Conservation (phyloP, 2,113 vertebrate genomes). For the Ranitomeya imitator region DNA sequence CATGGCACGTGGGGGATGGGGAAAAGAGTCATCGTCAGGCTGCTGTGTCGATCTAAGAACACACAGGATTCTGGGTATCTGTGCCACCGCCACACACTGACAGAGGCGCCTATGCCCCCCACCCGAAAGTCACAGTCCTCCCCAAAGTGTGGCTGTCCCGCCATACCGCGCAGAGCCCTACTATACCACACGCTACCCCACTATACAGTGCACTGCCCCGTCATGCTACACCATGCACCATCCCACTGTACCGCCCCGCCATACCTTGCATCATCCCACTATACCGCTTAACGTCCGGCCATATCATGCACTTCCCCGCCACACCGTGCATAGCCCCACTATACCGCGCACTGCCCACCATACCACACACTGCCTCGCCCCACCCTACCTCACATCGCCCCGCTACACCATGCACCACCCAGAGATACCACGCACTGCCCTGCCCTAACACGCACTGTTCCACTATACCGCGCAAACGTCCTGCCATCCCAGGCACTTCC, state of each 20-base stretch:
- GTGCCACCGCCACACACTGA: neutral
- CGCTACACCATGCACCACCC: neutral
- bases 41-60: neutral
- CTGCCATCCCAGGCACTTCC: too few relatives aligned
- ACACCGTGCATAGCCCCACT: neutral
- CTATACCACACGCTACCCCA: neutral
- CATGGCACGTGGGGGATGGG: neutral
- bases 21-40: neutral
- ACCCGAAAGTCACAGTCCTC: neutral
- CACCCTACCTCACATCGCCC: neutral
- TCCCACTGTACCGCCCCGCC: too few relatives aligned
- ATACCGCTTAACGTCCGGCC: neutral
- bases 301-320: neutral
- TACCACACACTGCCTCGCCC: neutral
- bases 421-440: too few relatives aligned
- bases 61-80: neutral
- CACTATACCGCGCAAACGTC: too few relatives aligned
- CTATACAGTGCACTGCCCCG: too few relatives aligned
- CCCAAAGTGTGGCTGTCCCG: neutral
- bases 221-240: neutral
- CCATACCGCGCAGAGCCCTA: neutral
- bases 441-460: too few relatives aligned
- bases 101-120: neutral
- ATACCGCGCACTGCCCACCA: neutral
- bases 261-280: too few relatives aligned